Evolutionary conservation across 2,888 invertebrate species (phyloP).

Genomic region (Brachyptera putata): DNA sequence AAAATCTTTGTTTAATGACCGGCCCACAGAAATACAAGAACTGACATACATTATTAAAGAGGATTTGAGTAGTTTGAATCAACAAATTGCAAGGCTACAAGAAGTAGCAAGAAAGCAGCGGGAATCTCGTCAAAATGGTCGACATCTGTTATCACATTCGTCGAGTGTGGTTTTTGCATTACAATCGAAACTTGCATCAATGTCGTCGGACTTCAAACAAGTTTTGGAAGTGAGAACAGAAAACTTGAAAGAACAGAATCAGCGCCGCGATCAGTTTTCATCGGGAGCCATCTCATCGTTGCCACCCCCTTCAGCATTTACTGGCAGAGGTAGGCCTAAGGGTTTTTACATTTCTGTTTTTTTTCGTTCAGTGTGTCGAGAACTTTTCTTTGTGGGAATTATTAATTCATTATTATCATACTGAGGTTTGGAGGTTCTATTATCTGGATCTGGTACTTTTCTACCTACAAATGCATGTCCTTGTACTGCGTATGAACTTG

Average conservation of each 20-base stretch:
- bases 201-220: conserved; percentile 97
- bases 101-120: conserved; percentile 73
- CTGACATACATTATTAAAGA: conserved; percentile 96
- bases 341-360: too few relatives aligned
- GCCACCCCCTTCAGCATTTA: conserved; percentile 47
- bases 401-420: too few relatives aligned
- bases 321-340: not conserved
- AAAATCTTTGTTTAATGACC: conserved; percentile 94
- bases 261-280: conserved; percentile 86
- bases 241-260: conserved; percentile 94
- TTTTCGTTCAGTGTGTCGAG: too few relatives aligned
- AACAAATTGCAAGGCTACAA: conserved; percentile 90
- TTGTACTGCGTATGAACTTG: too few relatives aligned
- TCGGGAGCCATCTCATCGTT: conserved; percentile 60
- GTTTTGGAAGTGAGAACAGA: conserved; percentile 96
- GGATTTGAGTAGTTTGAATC: conserved; percentile 90
- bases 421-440: too few relatives aligned
- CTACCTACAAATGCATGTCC: too few relatives aligned
- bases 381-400: too few relatives aligned
- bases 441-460: too few relatives aligned
- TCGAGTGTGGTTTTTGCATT: conserved; percentile 88
- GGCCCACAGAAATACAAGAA: conserved; percentile 94
- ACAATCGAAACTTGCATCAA: conserved; percentile 90
- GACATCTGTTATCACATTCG: conserved; percentile 86
- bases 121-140: conserved; percentile 43